These are phyloP conservation scores for Orchestia grillus DNA, from an alignment of 1,140 invertebrate genomes.

Conservation along the genomic window DNA sequence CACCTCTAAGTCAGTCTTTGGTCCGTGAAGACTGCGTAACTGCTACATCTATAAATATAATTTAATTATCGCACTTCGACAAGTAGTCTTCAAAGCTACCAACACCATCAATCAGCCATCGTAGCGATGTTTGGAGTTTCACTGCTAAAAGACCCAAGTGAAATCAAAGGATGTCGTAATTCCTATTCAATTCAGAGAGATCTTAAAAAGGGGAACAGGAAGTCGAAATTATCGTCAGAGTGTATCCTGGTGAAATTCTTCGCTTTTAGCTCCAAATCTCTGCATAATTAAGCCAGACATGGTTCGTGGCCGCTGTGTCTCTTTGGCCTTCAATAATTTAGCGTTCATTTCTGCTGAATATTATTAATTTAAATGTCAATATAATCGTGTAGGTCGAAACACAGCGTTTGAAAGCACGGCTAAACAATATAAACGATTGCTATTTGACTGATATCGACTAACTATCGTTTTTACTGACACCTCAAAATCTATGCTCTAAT, in stretches of 20 bases:
- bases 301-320: neutral
- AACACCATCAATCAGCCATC: neutral
- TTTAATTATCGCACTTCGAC: neutral
- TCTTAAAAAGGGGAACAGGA: neutral
- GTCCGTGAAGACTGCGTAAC: neutral
- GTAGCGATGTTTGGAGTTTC: neutral
- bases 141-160: neutral
- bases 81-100: neutral
- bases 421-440: neutral
- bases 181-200: neutral
- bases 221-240: neutral
- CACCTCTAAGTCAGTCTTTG: neutral
- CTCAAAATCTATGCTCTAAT: neutral
- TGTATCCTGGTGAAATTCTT: neutral
- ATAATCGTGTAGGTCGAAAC: neutral
- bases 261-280: neutral
- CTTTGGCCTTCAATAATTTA: neutral
- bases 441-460: neutral
- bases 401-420: neutral
- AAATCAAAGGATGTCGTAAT: neutral
- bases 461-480: neutral
- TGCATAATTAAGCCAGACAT: neutral
- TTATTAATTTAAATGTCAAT: neutral
- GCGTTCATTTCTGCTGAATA: neutral
- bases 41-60: neutral